Base-by-base conservation (phyloP, 1,140 invertebrate species). In the Solenopsis fugax region DNA sequence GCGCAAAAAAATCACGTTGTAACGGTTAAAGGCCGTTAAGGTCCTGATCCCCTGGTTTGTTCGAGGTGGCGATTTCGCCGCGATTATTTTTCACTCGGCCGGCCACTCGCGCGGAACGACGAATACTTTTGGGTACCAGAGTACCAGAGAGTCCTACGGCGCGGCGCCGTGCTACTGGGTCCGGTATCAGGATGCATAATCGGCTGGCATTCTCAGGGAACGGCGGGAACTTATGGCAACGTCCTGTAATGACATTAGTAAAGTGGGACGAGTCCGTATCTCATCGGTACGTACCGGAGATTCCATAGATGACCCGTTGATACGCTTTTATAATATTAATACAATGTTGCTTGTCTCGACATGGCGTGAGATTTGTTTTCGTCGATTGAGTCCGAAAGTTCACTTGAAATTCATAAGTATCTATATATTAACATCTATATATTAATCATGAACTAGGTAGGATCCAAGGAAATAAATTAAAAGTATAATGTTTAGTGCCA, bases 221-320 rank as follows among this genome's bases (percentile, higher is more conserved):
- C 67, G 81, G 58, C 72, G 86, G 85, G 85, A 90, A 92, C 87
- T 94, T 94, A 94, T 92, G 88, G 92, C 92, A 92, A 89, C 89
- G 88, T 90, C 91, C 84, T 71, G 92, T 93, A 94, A 94, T 94
- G 91, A 93, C 93, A 94, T 93, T 91, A 92, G 93, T 94, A 94
- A 94, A 87, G 89, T 89, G 90, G 89, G 92, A 91, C 93, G 89
- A 87, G 91, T 90, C 88, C 89, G 92, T 93, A 92, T 88, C 91
- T 94, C 93, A 93, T 94, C 91, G 91, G 88, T 90, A 84, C 89
- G 91, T 92, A 92, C 92, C 88, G 88, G 87, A 93, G 88, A 93
- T 93, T 93, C 92, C 90, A 90, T 87, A 93, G 93, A 93, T 94
- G 92, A 92, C 52, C 86, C 87, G 81, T 88, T 87, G 93, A 94